A percentile compares a stretch with the other conserved stretches of the same genome.
These are phyloP conservation scores for Drosophila testacea DNA, from an alignment of 2,888 invertebrate genomes.

Conservation along the genomic window DNA sequence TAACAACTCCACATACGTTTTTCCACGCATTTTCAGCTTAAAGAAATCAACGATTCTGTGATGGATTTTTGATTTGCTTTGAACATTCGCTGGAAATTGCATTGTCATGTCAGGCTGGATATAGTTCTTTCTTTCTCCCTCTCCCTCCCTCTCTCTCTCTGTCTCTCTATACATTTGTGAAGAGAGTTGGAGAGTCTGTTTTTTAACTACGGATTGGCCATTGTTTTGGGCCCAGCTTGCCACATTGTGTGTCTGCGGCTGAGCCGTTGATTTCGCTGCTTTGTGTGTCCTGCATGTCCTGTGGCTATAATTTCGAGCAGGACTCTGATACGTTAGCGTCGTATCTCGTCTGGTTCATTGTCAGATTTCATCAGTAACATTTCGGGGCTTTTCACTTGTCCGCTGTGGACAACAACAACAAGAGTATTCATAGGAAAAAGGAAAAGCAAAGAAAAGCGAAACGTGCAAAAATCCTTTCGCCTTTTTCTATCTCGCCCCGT, in stretches of 20 bases:
- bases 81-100: slow-evolving; percentile 65
- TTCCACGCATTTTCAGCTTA: neutral
- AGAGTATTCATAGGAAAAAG: neutral
- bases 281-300: slow-evolving; percentile 57
- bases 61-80: slow-evolving; percentile 58
- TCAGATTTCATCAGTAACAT: slow-evolving; percentile 72
- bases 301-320: slow-evolving; percentile 72
- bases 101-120: slow-evolving; percentile 71
- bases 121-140: slow-evolving; percentile 6
- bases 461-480: slow-evolving; percentile 62
- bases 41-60: slow-evolving; percentile 27
- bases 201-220: slow-evolving; percentile 15
- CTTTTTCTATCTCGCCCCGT: slow-evolving; percentile 56
- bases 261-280: slow-evolving; percentile 31
- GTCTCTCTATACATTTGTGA: too few relatives aligned
- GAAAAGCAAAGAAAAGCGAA: slow-evolving; percentile 50
- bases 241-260: slow-evolving; percentile 36
- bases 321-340: slow-evolving; percentile 27
- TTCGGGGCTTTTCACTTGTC: slow-evolving; percentile 23
- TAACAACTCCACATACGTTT: too few relatives aligned
- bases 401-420: slow-evolving; percentile 1
- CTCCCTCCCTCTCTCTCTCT: neutral
- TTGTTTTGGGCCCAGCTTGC: slow-evolving; percentile 34
- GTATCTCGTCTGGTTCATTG: slow-evolving; percentile 30
- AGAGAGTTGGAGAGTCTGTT: neutral